Evolutionary conservation across 2,113 vertebrate species (phyloP).

Genomic region (Ranitomeya variabilis): DNA sequence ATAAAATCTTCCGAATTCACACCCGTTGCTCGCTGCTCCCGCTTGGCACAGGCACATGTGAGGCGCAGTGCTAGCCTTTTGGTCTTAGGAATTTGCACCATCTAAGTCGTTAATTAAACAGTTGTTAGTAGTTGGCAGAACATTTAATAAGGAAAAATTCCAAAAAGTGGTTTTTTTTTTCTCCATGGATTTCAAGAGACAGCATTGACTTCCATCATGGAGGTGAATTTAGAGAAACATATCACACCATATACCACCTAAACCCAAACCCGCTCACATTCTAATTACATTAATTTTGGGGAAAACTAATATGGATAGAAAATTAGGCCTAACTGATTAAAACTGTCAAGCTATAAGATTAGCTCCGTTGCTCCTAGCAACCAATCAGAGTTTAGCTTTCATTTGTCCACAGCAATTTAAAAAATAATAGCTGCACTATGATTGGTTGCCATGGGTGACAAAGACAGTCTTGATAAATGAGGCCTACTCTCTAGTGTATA

Average conservation of each 20-base stretch:
- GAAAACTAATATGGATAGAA: neutral
- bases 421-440: too few relatives aligned
- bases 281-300: neutral
- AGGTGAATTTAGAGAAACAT: neutral
- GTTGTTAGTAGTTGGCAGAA: neutral
- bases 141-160: conserved; percentile 1
- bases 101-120: conserved; percentile 16
- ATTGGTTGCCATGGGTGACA: too few relatives aligned
- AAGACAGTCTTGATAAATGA: too few relatives aligned
- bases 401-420: too few relatives aligned
- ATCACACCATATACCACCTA: neutral
- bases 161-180: neutral
- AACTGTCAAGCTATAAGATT: too few relatives aligned
- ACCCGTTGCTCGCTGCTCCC: neutral
- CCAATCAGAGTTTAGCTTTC: too few relatives aligned
- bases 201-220: neutral
- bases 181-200: neutral
- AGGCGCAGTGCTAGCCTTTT: neutral
- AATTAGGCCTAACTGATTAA: too few relatives aligned
- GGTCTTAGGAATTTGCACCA: conserved; percentile 24
- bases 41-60: neutral
- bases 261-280: neutral
- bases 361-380: too few relatives aligned
- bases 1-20: conserved; percentile 20
- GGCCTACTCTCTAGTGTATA: too few relatives aligned